A percentile compares a stretch with the other conserved stretches of the same genome.
These are phyloP conservation scores for Anguilla obscura DNA, from an alignment of 2,797 vertebrate genomes.

Conservation along the genomic window DNA sequence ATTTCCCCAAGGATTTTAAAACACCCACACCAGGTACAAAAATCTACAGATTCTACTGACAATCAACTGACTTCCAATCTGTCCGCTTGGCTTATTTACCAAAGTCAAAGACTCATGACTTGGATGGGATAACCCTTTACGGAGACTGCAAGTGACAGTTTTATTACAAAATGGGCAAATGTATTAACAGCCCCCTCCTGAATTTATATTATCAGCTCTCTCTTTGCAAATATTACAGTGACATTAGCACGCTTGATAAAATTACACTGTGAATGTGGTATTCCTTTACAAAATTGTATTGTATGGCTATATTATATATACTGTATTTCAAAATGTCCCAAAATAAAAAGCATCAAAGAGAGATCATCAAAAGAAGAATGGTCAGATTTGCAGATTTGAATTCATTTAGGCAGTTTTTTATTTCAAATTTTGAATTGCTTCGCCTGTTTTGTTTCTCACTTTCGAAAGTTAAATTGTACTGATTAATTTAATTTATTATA, in stretches of 20 bases:
- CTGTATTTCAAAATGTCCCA: not conserved
- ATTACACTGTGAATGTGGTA: too few species aligned
- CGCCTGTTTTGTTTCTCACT: not conserved
- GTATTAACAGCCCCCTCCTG: not conserved
- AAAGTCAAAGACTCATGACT: not conserved
- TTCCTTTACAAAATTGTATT: not conserved
- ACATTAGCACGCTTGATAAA: too few species aligned
- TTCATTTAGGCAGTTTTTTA: not conserved
- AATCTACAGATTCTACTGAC: not conserved
- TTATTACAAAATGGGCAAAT: not conserved
- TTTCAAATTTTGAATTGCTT: not conserved
- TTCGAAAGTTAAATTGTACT: not conserved
- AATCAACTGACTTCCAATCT: not conserved
- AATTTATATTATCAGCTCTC: not conserved
- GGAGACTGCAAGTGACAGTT: not conserved
- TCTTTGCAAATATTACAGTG: not conserved
- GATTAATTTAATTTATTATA: too few species aligned
- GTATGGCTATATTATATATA: not conserved
- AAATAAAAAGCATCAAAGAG: not conserved
- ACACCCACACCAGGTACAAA: not conserved
- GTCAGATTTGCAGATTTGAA: not conserved
- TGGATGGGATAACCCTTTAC: not conserved
- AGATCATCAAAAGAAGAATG: not conserved
- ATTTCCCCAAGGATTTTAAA: constrained; percentile 23
- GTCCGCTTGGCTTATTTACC: not conserved